These are phyloP conservation scores for Bursaphelenchus mucronatus DNA, from an alignment of 1,140 invertebrate species.

Conservation along the genomic window DNA sequence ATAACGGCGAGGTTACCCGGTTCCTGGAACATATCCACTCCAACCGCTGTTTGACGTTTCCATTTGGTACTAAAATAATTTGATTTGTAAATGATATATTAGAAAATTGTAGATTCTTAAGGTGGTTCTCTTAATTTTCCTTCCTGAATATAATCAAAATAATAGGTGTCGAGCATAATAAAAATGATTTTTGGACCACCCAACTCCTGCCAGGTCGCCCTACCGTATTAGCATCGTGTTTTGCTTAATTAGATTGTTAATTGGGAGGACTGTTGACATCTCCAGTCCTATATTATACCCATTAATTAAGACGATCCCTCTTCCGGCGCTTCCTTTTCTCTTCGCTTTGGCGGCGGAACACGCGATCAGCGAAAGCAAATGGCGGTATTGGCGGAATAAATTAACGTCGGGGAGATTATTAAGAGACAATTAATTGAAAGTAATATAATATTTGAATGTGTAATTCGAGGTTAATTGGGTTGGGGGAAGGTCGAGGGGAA, in stretches of 20 bases:
- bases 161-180: too few species aligned
- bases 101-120: background rate
- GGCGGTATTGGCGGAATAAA: slow-evolving; percentile 22
- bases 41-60: slow-evolving; percentile 96
- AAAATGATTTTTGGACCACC: too few species aligned
- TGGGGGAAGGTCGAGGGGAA: too few species aligned
- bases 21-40: slow-evolving; percentile 87
- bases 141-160: too few species aligned
- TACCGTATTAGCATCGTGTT: background rate
- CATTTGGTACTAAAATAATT: slow-evolving; percentile 85
- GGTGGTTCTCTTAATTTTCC: too few species aligned
- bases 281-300: slow-evolving; percentile 16
- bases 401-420: slow-evolving; percentile 5
- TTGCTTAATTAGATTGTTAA: slow-evolving; percentile 1
- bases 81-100: background rate
- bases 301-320: background rate
- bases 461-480: too few species aligned
- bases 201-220: too few species aligned
- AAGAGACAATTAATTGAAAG: too few species aligned
- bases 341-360: slow-evolving; percentile 11
- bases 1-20: slow-evolving; percentile 93
- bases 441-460: too few species aligned
- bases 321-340: slow-evolving; percentile 6
- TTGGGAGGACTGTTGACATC: slow-evolving; percentile 10
- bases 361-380: slow-evolving; percentile 18